phyloP scores from a whole-genome alignment of 2,888 invertebrate genomes.

The Heliconius charithonia region DNA sequence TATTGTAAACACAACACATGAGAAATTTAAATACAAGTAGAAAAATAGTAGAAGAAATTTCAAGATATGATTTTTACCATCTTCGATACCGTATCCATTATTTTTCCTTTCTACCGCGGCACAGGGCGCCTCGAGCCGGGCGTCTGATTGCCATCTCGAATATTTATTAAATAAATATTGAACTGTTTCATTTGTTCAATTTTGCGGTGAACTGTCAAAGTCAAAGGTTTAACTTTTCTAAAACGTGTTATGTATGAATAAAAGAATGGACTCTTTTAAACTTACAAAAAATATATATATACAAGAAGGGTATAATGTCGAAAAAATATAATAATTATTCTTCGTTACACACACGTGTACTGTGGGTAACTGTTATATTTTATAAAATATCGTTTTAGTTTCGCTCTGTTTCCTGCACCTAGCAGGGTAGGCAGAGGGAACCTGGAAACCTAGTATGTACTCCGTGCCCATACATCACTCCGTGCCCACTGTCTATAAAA shows the following conservation, averaged over 20 bases:
- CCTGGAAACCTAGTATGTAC: too few relatives aligned
- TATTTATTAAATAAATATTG: constrained; percentile 79
- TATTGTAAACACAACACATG: too few relatives aligned
- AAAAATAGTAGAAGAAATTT: too few relatives aligned
- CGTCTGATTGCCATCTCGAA: constrained; percentile 72
- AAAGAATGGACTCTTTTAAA: background rate
- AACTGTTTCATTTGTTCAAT: constrained; percentile 65
- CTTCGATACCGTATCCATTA: background rate
- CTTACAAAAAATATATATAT: background rate
- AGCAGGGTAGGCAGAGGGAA: too few relatives aligned
- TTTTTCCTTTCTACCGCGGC: constrained; percentile 33
- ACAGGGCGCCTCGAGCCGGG: constrained; percentile 47
- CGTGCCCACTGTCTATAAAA: too few relatives aligned
- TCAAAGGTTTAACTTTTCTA: constrained; percentile 42
- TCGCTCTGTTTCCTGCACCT: too few relatives aligned
- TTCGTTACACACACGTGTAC: background rate
- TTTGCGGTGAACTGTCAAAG: constrained; percentile 56
- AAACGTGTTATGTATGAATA: constrained; percentile 36
- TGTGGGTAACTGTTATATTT: background rate
- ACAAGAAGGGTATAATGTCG: background rate
- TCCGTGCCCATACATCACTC: too few relatives aligned
- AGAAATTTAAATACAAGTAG: too few relatives aligned
- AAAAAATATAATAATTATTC: background rate
- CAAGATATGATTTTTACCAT: background rate
- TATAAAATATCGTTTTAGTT: too few relatives aligned